Conservation (phyloP, 2,113 vertebrate genomes). For the Corythoichthys haematopterus region DNA sequence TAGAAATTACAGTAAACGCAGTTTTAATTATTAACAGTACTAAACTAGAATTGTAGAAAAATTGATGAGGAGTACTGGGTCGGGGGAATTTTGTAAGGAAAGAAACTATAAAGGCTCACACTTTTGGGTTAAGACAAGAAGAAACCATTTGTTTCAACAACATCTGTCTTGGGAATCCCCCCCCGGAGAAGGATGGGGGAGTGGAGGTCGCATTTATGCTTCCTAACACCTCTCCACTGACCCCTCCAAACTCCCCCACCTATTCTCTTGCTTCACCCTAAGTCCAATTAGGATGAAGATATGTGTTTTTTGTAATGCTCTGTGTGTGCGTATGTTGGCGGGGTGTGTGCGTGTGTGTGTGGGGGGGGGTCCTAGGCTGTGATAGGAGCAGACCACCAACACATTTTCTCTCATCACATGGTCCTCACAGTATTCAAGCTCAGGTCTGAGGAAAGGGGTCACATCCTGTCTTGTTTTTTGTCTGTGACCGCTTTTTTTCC, state of each 20-base stretch:
- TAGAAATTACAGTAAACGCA: background rate
- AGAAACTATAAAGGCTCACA: conserved; percentile 11
- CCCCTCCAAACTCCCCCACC: conserved; percentile 15
- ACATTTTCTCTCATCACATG: conserved; percentile 61
- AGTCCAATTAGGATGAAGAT: conserved; percentile 72
- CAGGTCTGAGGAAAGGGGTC: conserved; percentile 40
- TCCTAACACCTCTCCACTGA: conserved; percentile 24
- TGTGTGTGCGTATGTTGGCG: conserved; percentile 14
- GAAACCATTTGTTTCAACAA: conserved; percentile 47
- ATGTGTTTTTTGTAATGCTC: conserved; percentile 60
- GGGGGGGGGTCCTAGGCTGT: conserved; percentile 15
- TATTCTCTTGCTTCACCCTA: conserved; percentile 45
- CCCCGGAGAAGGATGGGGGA: conserved; percentile 1
- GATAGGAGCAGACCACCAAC: conserved; percentile 69
- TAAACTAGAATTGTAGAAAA: background rate
- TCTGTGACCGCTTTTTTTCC: background rate
- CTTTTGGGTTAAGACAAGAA: conserved; percentile 44
- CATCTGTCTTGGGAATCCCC: conserved; percentile 60
- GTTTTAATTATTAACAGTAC: background rate
- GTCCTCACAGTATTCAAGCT: conserved; percentile 38
- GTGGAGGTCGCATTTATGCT: conserved; percentile 49
- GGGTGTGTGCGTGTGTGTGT: conserved; percentile 19
- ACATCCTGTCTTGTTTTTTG: conserved; percentile 47
- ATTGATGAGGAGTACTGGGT: background rate
- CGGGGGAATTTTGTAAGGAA: background rate